Evolutionary conservation across 2,888 invertebrate genomes (phyloP).

Genomic region (Apeira syringaria): DNA sequence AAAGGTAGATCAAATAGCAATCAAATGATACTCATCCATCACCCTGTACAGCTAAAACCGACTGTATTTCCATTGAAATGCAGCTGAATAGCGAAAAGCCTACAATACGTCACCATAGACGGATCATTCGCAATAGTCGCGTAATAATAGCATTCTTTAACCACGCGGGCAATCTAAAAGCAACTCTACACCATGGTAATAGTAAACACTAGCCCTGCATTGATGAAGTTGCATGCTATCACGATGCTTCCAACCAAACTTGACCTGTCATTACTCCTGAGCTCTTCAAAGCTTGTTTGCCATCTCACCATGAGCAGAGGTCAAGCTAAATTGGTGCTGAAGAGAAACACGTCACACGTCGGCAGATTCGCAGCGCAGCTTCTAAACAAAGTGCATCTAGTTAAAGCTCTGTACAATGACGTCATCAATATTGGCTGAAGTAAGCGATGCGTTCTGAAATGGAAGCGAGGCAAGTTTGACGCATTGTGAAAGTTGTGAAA

Average conservation of each 20-base stretch:
- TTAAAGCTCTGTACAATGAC: conserved; percentile 61
- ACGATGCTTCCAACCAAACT: conserved; percentile 42
- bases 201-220: conserved; percentile 32
- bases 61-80: conserved; percentile 48
- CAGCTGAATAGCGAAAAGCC: conserved; percentile 65
- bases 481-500: background rate
- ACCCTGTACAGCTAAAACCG: conserved; percentile 34
- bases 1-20: conserved; percentile 12
- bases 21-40: conserved; percentile 18
- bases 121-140: conserved; percentile 71
- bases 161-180: conserved; percentile 29
- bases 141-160: conserved; percentile 54
- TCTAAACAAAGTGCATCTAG: conserved; percentile 73
- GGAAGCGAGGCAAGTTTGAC: conserved; percentile 32
- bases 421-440: conserved; percentile 66
- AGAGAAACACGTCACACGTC: conserved; percentile 71
- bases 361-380: conserved; percentile 63
- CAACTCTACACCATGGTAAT: conserved; percentile 29
- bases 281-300: conserved; percentile 4
- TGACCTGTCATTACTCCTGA: conserved; percentile 40
- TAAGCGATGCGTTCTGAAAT: conserved; percentile 46
- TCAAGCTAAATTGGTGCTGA: conserved; percentile 46
- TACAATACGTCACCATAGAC: conserved; percentile 76
- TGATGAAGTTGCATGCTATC: conserved; percentile 36
- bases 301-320: conserved; percentile 27